These are phyloP conservation scores for Macrophya alboannulata DNA, from an alignment of 2,888 invertebrate genomes.

Conservation along the genomic window DNA sequence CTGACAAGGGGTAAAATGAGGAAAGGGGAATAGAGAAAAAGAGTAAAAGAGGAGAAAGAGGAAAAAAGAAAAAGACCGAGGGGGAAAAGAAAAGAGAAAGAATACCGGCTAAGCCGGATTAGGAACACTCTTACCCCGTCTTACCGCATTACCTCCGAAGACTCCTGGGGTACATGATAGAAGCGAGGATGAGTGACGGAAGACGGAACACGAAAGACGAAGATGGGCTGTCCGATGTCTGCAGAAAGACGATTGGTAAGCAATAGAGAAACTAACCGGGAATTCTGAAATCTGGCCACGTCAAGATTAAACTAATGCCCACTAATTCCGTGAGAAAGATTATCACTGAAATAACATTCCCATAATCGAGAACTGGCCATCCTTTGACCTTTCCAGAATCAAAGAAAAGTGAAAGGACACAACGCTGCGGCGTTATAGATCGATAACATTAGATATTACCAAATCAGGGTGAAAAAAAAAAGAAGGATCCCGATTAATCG, in stretches of 20 bases:
- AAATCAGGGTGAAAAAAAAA: neutral
- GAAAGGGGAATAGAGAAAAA: neutral
- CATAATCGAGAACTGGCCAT: neutral
- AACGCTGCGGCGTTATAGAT: neutral
- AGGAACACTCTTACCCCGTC: slow-evolving; percentile 64
- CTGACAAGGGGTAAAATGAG: slow-evolving; percentile 41
- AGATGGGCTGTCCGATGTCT: slow-evolving; percentile 36
- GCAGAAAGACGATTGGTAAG: slow-evolving; percentile 22
- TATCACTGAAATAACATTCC: neutral
- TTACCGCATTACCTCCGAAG: slow-evolving; percentile 52
- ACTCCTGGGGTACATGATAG: slow-evolving; percentile 22
- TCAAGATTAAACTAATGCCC: slow-evolving; percentile 7
- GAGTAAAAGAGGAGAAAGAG: neutral
- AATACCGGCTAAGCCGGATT: slow-evolving; percentile 66
- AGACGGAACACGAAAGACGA: neutral
- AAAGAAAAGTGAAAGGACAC: neutral
- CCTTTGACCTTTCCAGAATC: neutral
- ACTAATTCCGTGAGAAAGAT: neutral
- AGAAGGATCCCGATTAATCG: neutral
- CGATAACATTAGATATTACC: neutral
- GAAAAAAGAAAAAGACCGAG: slow-evolving; percentile 30
- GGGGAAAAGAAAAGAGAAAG: slow-evolving; percentile 52
- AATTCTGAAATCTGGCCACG: slow-evolving; percentile 31
- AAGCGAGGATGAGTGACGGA: slow-evolving; percentile 13
- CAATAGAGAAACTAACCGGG: slow-evolving; percentile 5